phyloP scores from a whole-genome alignment of 1,140 invertebrate species.

The Limonius californicus region DNA sequence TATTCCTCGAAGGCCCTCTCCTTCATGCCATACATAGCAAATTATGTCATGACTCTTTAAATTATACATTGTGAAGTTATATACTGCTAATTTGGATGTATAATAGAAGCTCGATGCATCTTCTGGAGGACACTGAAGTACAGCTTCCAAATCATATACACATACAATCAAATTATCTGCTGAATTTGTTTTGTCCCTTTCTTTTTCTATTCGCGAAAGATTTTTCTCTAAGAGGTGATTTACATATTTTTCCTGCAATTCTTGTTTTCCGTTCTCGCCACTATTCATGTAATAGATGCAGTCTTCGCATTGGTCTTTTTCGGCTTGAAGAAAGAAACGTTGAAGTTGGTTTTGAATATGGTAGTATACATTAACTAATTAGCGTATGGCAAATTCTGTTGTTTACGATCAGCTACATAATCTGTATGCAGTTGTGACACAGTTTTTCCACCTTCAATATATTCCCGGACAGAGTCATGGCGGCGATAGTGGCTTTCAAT shows the following conservation, averaged over 20 bases:
- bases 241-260: conserved; percentile 29
- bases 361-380: conserved; percentile 22
- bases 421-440: conserved; percentile 20
- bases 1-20: too few relatives aligned
- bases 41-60: too few relatives aligned
- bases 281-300: conserved; percentile 40
- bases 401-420: conserved; percentile 23
- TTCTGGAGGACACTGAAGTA: not conserved
- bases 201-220: conserved; percentile 18
- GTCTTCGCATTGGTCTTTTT: conserved; percentile 47
- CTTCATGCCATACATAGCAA: too few relatives aligned
- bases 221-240: conserved; percentile 38
- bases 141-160: not conserved
- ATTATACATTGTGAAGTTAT: conserved; percentile 48
- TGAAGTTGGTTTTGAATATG: conserved; percentile 41
- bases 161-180: not conserved
- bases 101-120: not conserved
- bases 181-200: not conserved
- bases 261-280: conserved; percentile 30
- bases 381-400: conserved; percentile 14
- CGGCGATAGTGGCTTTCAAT: conserved; percentile 17
- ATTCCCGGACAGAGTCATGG: conserved; percentile 12
- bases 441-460: conserved; percentile 23
- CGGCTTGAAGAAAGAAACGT: conserved; percentile 42
- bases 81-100: conserved; percentile 33